These are phyloP conservation scores for Euleptes europaea DNA, from an alignment of 2,113 vertebrate species.

Conservation along the genomic window DNA sequence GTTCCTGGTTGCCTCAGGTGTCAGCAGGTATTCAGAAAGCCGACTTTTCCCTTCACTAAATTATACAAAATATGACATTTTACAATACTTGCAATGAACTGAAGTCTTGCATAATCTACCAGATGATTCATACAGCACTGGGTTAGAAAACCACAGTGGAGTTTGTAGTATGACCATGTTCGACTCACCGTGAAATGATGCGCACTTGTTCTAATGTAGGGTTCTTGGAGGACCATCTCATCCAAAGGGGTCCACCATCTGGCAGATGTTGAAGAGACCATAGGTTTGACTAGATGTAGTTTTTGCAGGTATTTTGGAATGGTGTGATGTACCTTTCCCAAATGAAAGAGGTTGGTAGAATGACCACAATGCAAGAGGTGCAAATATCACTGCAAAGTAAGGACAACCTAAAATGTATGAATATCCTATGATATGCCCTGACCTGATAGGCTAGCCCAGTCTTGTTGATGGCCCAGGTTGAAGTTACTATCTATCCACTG, in stretches of 20 bases:
- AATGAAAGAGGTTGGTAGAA: neutral
- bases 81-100: neutral
- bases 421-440: neutral
- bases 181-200: too few relatives aligned
- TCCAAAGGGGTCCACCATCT: neutral
- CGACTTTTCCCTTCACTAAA: neutral
- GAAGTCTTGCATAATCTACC: neutral
- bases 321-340: neutral
- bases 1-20: neutral
- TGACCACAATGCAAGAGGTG: neutral
- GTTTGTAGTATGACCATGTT: neutral
- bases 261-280: neutral
- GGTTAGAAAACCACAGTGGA: neutral
- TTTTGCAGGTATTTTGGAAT: neutral
- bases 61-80: neutral
- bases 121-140: neutral
- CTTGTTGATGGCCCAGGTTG: neutral
- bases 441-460: neutral
- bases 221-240: neutral
- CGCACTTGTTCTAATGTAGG: too few relatives aligned
- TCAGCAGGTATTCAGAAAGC: neutral
- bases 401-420: neutral
- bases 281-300: neutral
- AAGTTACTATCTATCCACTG: too few relatives aligned
- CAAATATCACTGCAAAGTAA: neutral